These are phyloP conservation scores for Pristionchus arcanus DNA, from an alignment of 2,888 invertebrate species.

Conservation along the genomic window DNA sequence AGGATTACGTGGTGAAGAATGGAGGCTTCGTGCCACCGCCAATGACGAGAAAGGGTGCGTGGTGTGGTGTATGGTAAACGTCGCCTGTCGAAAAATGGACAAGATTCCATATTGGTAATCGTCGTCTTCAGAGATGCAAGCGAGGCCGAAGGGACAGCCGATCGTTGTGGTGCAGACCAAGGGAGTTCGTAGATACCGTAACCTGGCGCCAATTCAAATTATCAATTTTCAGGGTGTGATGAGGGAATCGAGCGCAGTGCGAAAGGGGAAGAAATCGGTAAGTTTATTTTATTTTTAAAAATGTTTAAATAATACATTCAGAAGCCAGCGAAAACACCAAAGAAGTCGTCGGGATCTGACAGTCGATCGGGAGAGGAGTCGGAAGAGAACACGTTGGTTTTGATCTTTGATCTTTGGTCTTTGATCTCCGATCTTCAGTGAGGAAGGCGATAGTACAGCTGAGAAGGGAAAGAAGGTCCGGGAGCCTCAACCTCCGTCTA, in stretches of 20 bases:
- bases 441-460: background rate
- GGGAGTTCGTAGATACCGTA: background rate
- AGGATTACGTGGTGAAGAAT: conserved; percentile 1
- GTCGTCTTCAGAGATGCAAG: background rate
- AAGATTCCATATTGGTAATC: background rate
- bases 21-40: conserved; percentile 33
- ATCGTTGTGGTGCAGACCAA: conserved; percentile 30
- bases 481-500: background rate
- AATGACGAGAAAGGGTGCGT: background rate
- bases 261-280: background rate
- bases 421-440: background rate
- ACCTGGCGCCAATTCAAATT: background rate
- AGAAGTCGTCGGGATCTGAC: background rate
- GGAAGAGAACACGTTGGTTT: background rate
- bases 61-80: background rate
- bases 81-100: background rate
- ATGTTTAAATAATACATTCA: background rate
- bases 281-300: background rate
- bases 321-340: background rate
- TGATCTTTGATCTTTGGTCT: conserved; percentile 4
- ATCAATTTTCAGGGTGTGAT: background rate
- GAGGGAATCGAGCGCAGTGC: background rate
- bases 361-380: background rate
- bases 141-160: background rate
- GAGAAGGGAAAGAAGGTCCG: background rate